Base-by-base conservation (phyloP, 2,888 invertebrate genomes). In the Erebia ligea region DNA sequence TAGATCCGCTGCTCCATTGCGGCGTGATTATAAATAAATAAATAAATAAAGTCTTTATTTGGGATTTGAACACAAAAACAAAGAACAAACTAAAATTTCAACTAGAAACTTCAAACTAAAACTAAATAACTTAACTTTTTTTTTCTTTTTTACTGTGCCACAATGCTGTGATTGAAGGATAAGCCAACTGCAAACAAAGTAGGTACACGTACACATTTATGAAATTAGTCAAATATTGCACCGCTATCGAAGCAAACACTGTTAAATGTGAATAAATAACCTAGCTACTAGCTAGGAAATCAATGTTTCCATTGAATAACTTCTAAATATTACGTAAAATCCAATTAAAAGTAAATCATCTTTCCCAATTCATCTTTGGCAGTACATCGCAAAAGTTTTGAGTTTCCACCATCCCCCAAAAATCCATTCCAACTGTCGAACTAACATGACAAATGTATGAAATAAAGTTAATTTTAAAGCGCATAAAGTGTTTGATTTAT, bases 341-440 rank as follows among this genome's bases (percentile, higher is more conserved):
- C 9, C 62, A 61, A 61, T 64, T 64, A 52, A 11, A 52, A 40
- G 10, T 64, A 64, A 54, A 64, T 40, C 52, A 64, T 19, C 0
- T 63, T 48, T 17, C 10, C 17, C 54, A 64, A 54, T 64, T 40
- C 34, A 50, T 64, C 48, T 21, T 48, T 11, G 48, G 15, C 48
- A 19, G 45, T 45, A 61, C 62, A 62, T n/a, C 15, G 58, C n/a
- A 10, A n/a, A 58, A 59, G 48, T 62, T 62, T 45, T 61, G 19
- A 62, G 13, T 13, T 62, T n/a, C 48, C 62, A 62, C 48, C 61
- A 13, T 42, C 65, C 52, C 34, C 54, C 66, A 54, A 56, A 68
- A 64, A 64, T 64, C 68, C 63, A 69, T 71, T 67, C 57, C 63
- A 71, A 71, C 73, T 73, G 71, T 73, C 73, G 63, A 71, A 73